These are phyloP conservation scores for Pogonus chalceus DNA, from an alignment of 1,140 invertebrate genomes.

Conservation along the genomic window DNA sequence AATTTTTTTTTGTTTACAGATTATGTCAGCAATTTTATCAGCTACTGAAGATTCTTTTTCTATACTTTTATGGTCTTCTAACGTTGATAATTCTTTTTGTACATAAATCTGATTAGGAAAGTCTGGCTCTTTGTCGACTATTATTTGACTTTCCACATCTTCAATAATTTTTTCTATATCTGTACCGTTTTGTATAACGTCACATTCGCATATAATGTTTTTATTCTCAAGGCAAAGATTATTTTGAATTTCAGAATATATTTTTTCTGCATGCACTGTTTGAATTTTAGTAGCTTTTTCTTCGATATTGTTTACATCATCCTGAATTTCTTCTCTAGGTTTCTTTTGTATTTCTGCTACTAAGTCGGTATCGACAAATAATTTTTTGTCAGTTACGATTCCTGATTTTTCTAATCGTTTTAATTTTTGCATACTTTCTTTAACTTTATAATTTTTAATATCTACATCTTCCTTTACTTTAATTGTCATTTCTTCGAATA, in stretches of 20 bases:
- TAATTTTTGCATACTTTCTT: conserved; percentile 1
- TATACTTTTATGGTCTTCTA: too few species aligned
- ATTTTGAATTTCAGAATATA: not conserved
- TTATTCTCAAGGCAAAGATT: not conserved
- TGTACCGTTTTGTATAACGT: too few species aligned
- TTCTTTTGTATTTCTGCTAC: not conserved
- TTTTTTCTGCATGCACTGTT: not conserved
- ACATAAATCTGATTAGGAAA: too few species aligned
- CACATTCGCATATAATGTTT: too few species aligned
- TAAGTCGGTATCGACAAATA: not conserved
- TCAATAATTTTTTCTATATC: conserved; percentile 3
- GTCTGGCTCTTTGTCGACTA: too few species aligned
- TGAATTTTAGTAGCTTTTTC: not conserved
- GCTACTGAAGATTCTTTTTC: not conserved
- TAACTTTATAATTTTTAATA: conserved; percentile 11
- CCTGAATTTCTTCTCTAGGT: not conserved
- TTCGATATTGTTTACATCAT: not conserved
- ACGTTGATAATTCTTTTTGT: too few species aligned
- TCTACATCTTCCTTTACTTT: conserved; percentile 23
- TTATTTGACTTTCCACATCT: not conserved
- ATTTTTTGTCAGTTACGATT: not conserved
- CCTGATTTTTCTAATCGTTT: not conserved
- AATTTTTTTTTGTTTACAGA: conserved; percentile 16
- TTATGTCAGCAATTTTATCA: conserved; percentile 11
- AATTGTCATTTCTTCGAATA: conserved; percentile 41